Evolutionary conservation across 1,140 invertebrate species (phyloP).

Genomic region (Grapholita molesta): DNA sequence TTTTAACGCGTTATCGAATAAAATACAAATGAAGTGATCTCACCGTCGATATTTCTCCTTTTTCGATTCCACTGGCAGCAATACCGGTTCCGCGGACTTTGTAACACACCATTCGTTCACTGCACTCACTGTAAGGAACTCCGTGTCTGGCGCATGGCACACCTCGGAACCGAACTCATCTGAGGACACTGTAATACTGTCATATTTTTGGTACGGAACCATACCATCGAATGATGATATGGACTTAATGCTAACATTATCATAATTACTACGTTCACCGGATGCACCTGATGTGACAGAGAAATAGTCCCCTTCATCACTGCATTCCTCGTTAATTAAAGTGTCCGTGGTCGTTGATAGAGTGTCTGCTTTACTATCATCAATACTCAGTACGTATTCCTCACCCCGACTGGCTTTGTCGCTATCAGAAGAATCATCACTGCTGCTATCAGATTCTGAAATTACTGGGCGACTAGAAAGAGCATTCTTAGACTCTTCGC

Average conservation of each 20-base stretch:
- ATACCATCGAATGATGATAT: slow-evolving; percentile 68
- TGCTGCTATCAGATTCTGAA: slow-evolving; percentile 43
- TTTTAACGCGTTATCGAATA: slow-evolving; percentile 49
- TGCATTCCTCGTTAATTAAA: slow-evolving; percentile 67
- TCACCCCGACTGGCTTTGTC: slow-evolving; percentile 51
- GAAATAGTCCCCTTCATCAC: slow-evolving; percentile 58
- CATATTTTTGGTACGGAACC: slow-evolving; percentile 72
- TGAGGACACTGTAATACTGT: slow-evolving; percentile 72
- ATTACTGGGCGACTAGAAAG: slow-evolving; percentile 29
- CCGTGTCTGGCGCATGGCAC: slow-evolving; percentile 66
- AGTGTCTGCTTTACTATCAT: slow-evolving; percentile 61
- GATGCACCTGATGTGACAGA: slow-evolving; percentile 52
- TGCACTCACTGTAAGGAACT: slow-evolving; percentile 72
- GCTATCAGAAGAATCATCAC: slow-evolving; percentile 53
- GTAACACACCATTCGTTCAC: slow-evolving; percentile 73
- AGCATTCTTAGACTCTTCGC: slow-evolving; percentile 45
- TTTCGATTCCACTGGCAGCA: slow-evolving; percentile 70
- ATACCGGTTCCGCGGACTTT: slow-evolving; percentile 61
- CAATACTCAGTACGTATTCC: slow-evolving; percentile 58
- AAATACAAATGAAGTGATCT: slow-evolving; percentile 51
- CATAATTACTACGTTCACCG: slow-evolving; percentile 65
- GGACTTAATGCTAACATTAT: slow-evolving; percentile 73
- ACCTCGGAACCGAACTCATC: slow-evolving; percentile 74
- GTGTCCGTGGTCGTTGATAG: slow-evolving; percentile 69
- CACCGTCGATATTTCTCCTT: slow-evolving; percentile 76